Evolutionary conservation across 2,888 invertebrate species (phyloP).

Genomic region (Himalopsyche kuldschensis): DNA sequence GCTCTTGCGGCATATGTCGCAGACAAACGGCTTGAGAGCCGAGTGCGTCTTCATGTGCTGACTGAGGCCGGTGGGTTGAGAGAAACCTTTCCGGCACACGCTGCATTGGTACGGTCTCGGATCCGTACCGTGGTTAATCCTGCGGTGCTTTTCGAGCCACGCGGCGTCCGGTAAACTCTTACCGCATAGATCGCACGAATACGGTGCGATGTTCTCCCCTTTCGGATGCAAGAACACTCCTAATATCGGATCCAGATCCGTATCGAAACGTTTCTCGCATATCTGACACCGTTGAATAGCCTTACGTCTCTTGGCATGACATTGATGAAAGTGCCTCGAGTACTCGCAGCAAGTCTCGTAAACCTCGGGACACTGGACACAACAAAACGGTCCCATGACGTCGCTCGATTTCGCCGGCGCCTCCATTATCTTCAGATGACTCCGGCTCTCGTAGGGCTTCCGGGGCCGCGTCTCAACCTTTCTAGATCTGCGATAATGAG

Average conservation of each 20-base stretch:
- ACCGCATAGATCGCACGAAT: constrained; percentile 51
- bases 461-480: constrained; percentile 33
- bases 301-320: constrained; percentile 51
- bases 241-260: constrained; percentile 39
- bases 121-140: constrained; percentile 42
- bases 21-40: constrained; percentile 49
- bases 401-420: not conserved
- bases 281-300: constrained; percentile 53
- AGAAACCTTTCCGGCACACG: constrained; percentile 52
- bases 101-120: constrained; percentile 44
- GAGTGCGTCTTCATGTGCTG: constrained; percentile 57
- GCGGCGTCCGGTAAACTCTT: constrained; percentile 44
- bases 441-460: constrained; percentile 26
- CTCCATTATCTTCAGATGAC: not conserved
- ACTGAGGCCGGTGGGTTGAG: constrained; percentile 51
- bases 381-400: constrained; percentile 52
- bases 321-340: constrained; percentile 50
- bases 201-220: constrained; percentile 26
- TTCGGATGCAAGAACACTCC: constrained; percentile 8
- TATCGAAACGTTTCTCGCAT: constrained; percentile 50
- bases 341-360: constrained; percentile 59
- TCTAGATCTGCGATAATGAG: constrained; percentile 3
- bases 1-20: constrained; percentile 50
- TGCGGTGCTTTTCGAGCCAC: constrained; percentile 47
- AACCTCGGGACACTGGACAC: constrained; percentile 48